phyloP scores from a whole-genome alignment of 2,113 vertebrate species.

The Tretioscincus oriximinensis region DNA sequence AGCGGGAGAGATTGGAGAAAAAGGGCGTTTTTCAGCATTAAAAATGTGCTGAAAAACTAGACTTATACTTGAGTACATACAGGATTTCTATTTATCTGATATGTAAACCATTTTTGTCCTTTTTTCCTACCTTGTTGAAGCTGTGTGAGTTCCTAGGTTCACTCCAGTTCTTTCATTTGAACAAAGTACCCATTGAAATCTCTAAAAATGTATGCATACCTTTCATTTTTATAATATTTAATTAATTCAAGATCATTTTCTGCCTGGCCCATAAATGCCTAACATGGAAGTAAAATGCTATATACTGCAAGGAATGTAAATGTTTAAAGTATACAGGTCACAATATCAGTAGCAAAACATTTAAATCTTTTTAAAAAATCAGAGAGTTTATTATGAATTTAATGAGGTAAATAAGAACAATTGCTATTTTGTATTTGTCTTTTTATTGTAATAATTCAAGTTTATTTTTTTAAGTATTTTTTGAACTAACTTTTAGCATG shows the following conservation, averaged over 20 bases:
- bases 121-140: constrained; percentile 29
- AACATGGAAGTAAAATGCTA: neutral
- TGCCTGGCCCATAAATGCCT: neutral
- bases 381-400: neutral
- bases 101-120: constrained; percentile 7
- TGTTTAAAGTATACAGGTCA: neutral
- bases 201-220: constrained; percentile 24
- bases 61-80: too few species aligned
- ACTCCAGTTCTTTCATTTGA: neutral
- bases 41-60: too few species aligned
- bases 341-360: neutral
- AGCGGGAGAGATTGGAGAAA: too few species aligned
- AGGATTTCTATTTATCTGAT: constrained; percentile 24
- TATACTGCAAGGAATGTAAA: neutral
- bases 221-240: constrained; percentile 33
- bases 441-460: neutral
- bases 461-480: neutral
- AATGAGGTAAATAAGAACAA: neutral
- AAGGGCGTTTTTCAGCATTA: too few species aligned
- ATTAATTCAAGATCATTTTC: constrained; percentile 37
- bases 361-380: neutral
- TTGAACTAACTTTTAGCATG: too few species aligned
- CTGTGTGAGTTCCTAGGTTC: constrained; percentile 23
- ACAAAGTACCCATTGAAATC: constrained; percentile 40
- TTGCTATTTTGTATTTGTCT: neutral